Evolutionary conservation across 2,888 invertebrate species (phyloP).

Genomic region (Calameuta idolon): DNA sequence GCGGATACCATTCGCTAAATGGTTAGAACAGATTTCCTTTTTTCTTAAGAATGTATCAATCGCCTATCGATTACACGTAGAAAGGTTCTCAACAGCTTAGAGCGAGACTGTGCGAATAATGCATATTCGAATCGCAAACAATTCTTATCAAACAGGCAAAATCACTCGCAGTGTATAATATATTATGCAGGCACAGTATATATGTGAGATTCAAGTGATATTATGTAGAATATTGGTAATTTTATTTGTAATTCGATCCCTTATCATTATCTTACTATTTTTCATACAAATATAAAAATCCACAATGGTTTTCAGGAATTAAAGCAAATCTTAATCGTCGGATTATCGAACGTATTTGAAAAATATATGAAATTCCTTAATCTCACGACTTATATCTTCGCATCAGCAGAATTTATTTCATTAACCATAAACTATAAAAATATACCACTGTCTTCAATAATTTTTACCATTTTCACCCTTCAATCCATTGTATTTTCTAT

Average conservation of each 20-base stretch:
- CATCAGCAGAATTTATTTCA: not conserved
- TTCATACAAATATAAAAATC: not conserved
- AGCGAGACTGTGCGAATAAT: not conserved
- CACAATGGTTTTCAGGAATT: not conserved
- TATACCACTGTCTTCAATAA: not conserved
- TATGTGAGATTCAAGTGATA: not conserved
- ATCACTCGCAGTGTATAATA: not conserved
- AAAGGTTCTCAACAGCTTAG: slow-evolving; percentile 1
- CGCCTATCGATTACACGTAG: not conserved
- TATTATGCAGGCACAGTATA: not conserved
- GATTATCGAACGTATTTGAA: too few species aligned
- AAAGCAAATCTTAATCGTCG: not conserved
- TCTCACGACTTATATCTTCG: not conserved
- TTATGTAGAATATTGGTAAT: slow-evolving; percentile 1
- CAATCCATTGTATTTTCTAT: not conserved
- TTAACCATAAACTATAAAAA: not conserved
- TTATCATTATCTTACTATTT: not conserved
- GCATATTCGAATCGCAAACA: not conserved
- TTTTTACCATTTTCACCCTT: not conserved
- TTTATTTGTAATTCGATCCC: not conserved
- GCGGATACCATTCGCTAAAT: not conserved
- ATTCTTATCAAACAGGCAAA: too few species aligned
- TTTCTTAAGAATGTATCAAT: not conserved
- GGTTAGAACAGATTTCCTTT: slow-evolving; percentile 1
- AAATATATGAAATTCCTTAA: not conserved